Percentiles rank a stretch among this genome's conserved stretches.
Conservation (phyloP, 2,888 invertebrate species). For the Mesorhabditis belari region DNA sequence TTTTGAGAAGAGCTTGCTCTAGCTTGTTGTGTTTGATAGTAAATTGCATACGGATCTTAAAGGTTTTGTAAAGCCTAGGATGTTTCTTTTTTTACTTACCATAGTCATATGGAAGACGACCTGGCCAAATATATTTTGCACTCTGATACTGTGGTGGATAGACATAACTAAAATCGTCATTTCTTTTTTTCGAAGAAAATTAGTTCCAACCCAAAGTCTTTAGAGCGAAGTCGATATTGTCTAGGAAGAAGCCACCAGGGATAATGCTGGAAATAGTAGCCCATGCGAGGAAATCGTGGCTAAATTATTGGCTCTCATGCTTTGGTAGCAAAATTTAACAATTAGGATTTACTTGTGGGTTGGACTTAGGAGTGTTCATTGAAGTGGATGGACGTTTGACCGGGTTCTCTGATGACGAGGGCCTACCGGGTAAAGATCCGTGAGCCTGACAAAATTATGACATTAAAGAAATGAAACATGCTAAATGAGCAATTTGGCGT, state of each 20-base stretch:
- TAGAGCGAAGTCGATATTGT: slow-evolving; percentile 22
- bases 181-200: neutral
- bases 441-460: no score
- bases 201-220: neutral
- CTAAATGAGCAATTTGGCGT: neutral
- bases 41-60: neutral
- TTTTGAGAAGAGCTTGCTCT: neutral
- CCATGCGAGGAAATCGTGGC: slow-evolving; percentile 6
- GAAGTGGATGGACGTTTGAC: neutral
- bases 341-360: no score
- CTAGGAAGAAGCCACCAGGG: slow-evolving; percentile 28
- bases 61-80: neutral
- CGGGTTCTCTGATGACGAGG: neutral
- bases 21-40: neutral
- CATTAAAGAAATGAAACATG: no score
- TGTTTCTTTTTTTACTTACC: no score
- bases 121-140: slow-evolving; percentile 14
- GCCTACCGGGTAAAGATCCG: no score
- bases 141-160: slow-evolving; percentile 19
- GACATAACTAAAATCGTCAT: slow-evolving; percentile 19
- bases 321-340: no score
- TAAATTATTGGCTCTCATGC: no score
- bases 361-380: no score
- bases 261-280: slow-evolving; percentile 31
- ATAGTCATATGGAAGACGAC: slow-evolving; percentile 6